Evolutionary conservation across 2,888 invertebrate genomes (phyloP).

Genomic region (Tuta absoluta): DNA sequence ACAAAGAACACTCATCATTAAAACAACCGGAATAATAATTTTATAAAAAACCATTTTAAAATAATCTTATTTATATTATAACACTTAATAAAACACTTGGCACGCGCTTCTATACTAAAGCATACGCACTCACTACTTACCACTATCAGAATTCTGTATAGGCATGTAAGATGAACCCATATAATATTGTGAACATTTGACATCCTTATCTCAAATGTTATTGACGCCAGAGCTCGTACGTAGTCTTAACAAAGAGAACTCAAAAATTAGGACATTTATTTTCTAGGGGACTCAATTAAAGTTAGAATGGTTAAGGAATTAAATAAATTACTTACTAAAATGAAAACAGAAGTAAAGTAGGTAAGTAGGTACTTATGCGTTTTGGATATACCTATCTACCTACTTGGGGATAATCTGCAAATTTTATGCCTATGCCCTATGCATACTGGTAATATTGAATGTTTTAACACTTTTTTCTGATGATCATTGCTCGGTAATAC

Average conservation of each 20-base stretch:
- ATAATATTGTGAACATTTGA: slow-evolving; percentile 33
- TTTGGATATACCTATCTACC: too few species aligned
- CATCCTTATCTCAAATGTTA: slow-evolving; percentile 35
- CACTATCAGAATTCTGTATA: background rate
- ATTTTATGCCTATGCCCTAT: too few species aligned
- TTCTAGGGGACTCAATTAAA: too few species aligned
- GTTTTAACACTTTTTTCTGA: too few species aligned
- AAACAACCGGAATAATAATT: slow-evolving; percentile 12
- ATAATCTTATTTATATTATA: background rate
- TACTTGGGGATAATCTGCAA: too few species aligned
- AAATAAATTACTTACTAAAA: too few species aligned
- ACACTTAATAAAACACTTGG: background rate
- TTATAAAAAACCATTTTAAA: background rate
- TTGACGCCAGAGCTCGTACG: slow-evolving; percentile 1
- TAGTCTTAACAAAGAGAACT: background rate
- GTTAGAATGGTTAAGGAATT: too few species aligned
- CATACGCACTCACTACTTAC: slow-evolving; percentile 14
- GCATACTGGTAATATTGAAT: too few species aligned
- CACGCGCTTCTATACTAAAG: background rate
- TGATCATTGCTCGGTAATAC: too few species aligned
- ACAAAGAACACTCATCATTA: slow-evolving; percentile 19
- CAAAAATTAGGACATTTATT: background rate
- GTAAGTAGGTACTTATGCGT: too few species aligned
- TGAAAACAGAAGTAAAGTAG: too few species aligned
- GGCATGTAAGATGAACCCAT: slow-evolving; percentile 27